Evolutionary conservation across 1,140 invertebrate genomes (phyloP).

Genomic region (Cheumatopsyche charites): DNA sequence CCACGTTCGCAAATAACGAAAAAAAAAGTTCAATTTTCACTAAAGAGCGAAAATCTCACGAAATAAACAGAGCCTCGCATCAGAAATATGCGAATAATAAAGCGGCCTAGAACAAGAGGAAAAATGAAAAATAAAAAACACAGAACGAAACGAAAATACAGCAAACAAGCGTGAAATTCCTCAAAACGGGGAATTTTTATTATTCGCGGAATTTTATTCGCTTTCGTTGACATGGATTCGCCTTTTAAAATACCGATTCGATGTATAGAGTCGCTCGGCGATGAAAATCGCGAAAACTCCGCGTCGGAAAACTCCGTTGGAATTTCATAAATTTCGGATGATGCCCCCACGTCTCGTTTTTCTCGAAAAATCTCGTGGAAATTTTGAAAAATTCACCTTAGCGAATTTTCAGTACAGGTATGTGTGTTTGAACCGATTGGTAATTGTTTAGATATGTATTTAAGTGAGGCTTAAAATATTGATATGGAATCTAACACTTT

Average conservation of each 20-base stretch:
- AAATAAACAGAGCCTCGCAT: slow-evolving; percentile 13
- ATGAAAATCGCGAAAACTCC: not conserved
- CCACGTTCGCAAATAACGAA: too few species aligned
- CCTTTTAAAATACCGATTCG: slow-evolving; percentile 27
- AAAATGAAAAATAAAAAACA: not conserved
- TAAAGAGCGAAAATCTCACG: not conserved
- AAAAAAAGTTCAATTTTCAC: slow-evolving; percentile 1
- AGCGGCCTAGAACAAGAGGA: not conserved
- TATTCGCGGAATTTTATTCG: slow-evolving; percentile 23
- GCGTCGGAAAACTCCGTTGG: not conserved
- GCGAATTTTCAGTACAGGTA: too few species aligned
- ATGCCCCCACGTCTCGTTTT: too few species aligned
- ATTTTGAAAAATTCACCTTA: too few species aligned
- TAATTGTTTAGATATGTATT: too few species aligned
- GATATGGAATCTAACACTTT: too few species aligned
- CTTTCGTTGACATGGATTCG: slow-evolving; percentile 26
- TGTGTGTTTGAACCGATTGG: too few species aligned
- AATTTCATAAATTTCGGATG: slow-evolving; percentile 15
- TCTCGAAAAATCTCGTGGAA: too few species aligned
- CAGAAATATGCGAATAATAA: slow-evolving; percentile 22
- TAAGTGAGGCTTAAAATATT: too few species aligned
- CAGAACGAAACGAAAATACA: not conserved
- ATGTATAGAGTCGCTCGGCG: not conserved
- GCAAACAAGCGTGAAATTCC: slow-evolving; percentile 26
- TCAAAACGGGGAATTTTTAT: slow-evolving; percentile 25